Evolutionary conservation across 2,888 invertebrate genomes (phyloP).

Genomic region (Pseudoips prasinana): DNA sequence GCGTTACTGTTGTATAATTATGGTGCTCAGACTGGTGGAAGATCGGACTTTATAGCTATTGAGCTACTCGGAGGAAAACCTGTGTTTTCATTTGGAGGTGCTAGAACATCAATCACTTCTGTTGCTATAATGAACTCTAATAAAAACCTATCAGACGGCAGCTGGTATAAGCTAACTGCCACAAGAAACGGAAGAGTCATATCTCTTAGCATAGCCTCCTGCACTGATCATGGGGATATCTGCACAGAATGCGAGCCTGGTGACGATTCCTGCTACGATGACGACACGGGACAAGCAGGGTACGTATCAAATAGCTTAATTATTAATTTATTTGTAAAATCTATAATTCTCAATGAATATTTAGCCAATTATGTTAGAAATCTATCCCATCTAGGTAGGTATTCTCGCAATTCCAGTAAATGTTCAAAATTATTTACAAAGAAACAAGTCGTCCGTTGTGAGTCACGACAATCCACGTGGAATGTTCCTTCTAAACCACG

Average conservation of each 20-base stretch:
- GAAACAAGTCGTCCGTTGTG: too few species aligned
- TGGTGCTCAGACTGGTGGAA: constrained; percentile 92
- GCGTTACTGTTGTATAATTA: constrained; percentile 95
- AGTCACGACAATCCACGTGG: too few species aligned
- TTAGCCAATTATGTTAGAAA: too few species aligned
- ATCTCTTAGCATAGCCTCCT: constrained; percentile 90
- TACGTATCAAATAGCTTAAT: constrained; percentile 83
- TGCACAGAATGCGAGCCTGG: constrained; percentile 94
- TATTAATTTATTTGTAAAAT: background rate
- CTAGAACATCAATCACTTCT: constrained; percentile 92
- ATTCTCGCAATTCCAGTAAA: too few species aligned
- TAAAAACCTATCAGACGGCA: constrained; percentile 89
- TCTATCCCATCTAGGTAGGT: too few species aligned
- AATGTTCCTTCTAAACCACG: too few species aligned
- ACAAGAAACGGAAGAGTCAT: constrained; percentile 94
- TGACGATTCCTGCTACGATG: constrained; percentile 90
- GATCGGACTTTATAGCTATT: constrained; percentile 96
- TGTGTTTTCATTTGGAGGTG: constrained; percentile 94
- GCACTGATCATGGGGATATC: constrained; percentile 92
- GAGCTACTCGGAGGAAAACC: constrained; percentile 93
- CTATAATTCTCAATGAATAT: too few species aligned
- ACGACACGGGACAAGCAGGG: constrained; percentile 94
- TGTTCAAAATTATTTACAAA: too few species aligned
- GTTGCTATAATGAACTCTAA: constrained; percentile 85
- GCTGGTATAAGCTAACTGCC: constrained; percentile 95